phyloP scores from a whole-genome alignment of 2,797 vertebrate species.

The Enteromius thamalakanensis region DNA sequence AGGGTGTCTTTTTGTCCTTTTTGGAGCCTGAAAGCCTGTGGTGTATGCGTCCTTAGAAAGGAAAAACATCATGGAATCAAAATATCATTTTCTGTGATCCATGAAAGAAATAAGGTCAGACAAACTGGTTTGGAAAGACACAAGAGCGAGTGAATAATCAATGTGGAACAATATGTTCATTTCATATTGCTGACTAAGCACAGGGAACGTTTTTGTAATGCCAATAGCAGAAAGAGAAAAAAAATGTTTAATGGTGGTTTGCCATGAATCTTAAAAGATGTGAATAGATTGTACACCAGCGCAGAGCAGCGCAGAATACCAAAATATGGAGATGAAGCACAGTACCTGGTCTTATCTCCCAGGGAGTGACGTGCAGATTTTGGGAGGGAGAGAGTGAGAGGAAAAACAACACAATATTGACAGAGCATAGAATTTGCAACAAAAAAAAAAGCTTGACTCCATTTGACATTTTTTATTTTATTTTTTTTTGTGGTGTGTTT shows the following conservation, averaged over 20 bases:
- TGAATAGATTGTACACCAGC: conserved; percentile 20
- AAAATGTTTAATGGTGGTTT: conserved; percentile 18
- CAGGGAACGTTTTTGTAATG: neutral
- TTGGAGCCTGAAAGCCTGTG: neutral
- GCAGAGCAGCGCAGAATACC: conserved; percentile 42
- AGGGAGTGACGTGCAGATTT: conserved; percentile 52
- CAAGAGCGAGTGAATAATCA: neutral
- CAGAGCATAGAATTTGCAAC: conserved; percentile 16
- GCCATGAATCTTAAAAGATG: conserved; percentile 30
- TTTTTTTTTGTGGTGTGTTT: neutral
- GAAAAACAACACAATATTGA: neutral
- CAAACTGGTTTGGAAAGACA: neutral
- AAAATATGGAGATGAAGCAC: conserved; percentile 46
- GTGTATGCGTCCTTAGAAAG: neutral
- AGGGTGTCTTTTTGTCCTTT: neutral
- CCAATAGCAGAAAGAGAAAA: conserved; percentile 8
- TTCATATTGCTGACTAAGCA: neutral
- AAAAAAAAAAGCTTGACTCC: conserved; percentile 9
- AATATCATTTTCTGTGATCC: neutral
- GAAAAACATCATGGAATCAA: neutral
- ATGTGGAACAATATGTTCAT: conserved; percentile 8
- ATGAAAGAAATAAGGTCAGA: neutral
- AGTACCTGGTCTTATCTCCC: conserved; percentile 39
- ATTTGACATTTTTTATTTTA: conserved; percentile 1
- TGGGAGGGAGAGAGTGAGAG: conserved; percentile 12